Base-by-base conservation (phyloP, 2,888 invertebrate genomes). In the Heliconius aoede region DNA sequence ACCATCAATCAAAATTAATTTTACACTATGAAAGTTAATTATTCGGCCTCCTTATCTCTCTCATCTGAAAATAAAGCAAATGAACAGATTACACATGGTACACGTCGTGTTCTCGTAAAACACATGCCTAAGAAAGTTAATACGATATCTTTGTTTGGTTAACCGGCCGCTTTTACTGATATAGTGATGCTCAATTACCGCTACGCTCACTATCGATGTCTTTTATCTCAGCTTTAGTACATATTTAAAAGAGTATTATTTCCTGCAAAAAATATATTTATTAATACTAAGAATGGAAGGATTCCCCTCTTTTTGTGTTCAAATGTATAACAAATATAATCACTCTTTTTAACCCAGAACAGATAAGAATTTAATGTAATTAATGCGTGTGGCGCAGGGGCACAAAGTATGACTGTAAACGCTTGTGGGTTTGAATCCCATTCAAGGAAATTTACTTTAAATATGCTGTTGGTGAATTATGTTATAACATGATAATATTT, bases 81-180 rank as follows among this genome's bases (percentile, higher is more conserved):
- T 74, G 64, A 65, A 78, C 73, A 78, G 76, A 74, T 72, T 72
- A 74, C 76, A 76, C 72, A 73, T 76, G 79, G 74, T 73, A 69
- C 74, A 72, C 72, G 73, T 78, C 28, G 46, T 73, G 73, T 73
- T 72, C 72, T 62, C 64, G 73, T 76, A 62, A 81, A 81, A 81
- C 81, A 74, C 79, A 78, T 81, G 81, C 82, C 83, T 81, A 82
- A 78, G 79, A 83, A 83, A 83, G 81, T 81, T 83, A 83, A 86
- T 81, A 81, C 82, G 81, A 80, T 83, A 81, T 82, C 82, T 81
- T 82, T 83, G 82, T 84, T 84, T 81, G 83, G 79, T 76, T 83
- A 79, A 80, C 79, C 77, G 80, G 74, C 78, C 80, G 80, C 80
- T 77, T 82, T 81, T 80, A 80, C 76, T 58, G 76, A 68, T 76